Conservation (phyloP, 2,797 vertebrate genomes). For the Rhinella marina region DNA sequence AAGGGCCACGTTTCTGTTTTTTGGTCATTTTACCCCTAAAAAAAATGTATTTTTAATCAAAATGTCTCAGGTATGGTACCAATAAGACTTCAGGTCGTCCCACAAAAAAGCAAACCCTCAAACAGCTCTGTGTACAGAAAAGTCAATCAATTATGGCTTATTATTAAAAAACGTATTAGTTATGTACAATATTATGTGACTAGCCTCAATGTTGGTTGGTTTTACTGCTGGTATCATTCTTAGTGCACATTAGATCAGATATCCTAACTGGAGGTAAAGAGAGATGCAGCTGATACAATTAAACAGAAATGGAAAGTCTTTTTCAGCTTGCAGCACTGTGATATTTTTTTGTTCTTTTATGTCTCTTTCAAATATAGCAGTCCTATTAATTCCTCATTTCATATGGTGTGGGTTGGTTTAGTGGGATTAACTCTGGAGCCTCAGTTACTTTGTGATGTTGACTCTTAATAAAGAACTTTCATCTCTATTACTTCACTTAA, state of each 20-base stretch:
- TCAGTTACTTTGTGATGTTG: conserved; percentile 51
- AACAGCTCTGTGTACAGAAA: too few species aligned
- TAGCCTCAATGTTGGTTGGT: background rate
- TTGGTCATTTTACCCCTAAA: too few species aligned
- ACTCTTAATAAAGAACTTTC: conserved; percentile 55
- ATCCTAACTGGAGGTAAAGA: background rate
- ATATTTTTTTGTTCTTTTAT: background rate
- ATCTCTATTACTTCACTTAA: conserved; percentile 52
- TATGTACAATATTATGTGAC: background rate
- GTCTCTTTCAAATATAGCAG: background rate
- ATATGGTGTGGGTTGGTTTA: conserved; percentile 29
- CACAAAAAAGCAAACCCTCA: too few species aligned
- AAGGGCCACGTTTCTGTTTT: too few species aligned
- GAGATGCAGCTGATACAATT: too few species aligned
- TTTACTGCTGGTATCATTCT: background rate
- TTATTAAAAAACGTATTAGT: too few species aligned
- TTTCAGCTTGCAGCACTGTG: background rate
- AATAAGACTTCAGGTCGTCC: too few species aligned
- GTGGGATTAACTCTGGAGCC: conserved; percentile 54
- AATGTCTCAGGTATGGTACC: background rate
- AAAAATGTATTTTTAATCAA: too few species aligned
- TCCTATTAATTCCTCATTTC: background rate
- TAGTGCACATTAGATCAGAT: background rate
- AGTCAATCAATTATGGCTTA: too few species aligned
- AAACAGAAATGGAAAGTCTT: background rate